Percentiles rank a stretch among this genome's conserved stretches.
Conservation (phyloP, 2,113 vertebrate species). For the Mustelus asterias region DNA sequence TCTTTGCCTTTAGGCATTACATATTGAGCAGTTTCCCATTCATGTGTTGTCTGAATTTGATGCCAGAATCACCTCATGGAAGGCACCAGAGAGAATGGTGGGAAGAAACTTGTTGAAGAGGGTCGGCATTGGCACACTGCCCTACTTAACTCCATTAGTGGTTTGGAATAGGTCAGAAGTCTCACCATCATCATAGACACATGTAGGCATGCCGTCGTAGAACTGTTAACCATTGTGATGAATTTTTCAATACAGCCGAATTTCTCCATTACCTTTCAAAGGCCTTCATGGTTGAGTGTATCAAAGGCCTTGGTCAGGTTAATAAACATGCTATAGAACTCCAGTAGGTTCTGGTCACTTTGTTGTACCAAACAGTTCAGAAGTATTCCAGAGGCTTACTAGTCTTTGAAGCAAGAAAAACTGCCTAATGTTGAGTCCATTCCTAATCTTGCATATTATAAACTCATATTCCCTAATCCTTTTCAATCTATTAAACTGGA, state of each 20-base stretch:
- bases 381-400: not conserved
- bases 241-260: not conserved
- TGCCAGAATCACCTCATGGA: not conserved
- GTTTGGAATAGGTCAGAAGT: not conserved
- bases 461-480: not conserved
- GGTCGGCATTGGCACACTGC: not conserved
- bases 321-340: not conserved
- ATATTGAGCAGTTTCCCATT: not conserved
- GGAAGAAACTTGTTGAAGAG: not conserved
- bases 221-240: not conserved
- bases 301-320: too few species aligned
- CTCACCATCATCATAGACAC: not conserved
- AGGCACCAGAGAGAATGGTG: not conserved
- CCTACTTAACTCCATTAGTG: not conserved
- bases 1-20: not conserved
- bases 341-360: too few species aligned
- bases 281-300: not conserved
- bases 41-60: not conserved
- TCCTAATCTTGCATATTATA: not conserved
- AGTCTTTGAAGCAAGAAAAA: not conserved
- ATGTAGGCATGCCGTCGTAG: not conserved
- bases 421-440: not conserved
- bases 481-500: not conserved
- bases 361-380: too few species aligned
- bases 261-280: not conserved